Percentiles rank a stretch among this genome's conserved stretches.
Conservation (phyloP, 2,113 vertebrate species). For the Hippocampus guttulatus region DNA sequence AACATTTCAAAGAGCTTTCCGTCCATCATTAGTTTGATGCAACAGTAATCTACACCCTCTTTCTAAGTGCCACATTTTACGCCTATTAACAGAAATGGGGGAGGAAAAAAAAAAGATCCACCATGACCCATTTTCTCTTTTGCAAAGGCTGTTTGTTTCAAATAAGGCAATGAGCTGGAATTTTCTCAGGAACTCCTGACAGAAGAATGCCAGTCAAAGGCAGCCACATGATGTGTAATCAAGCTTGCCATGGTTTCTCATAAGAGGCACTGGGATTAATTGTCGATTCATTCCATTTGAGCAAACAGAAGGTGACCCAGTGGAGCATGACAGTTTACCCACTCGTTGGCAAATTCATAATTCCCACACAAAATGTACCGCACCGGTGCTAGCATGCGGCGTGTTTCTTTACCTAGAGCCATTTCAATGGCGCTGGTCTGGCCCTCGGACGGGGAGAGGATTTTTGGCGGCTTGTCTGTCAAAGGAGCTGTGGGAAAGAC, state of each 20-base stretch:
- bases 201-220: constrained; percentile 13
- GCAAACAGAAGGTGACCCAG: constrained; percentile 30
- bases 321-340: constrained; percentile 9
- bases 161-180: constrained; percentile 42
- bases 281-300: constrained; percentile 31
- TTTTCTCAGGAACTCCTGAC: constrained; percentile 38
- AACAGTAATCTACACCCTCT: constrained; percentile 35
- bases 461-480: constrained; percentile 96
- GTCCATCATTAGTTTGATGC: constrained; percentile 48
- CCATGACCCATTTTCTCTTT: constrained; percentile 61
- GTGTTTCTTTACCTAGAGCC: constrained; percentile 83
- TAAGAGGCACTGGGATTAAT: constrained; percentile 21
- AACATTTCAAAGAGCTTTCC: constrained; percentile 31
- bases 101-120: constrained; percentile 41
- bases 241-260: constrained; percentile 13
- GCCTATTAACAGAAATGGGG: constrained; percentile 35
- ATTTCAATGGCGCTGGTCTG: constrained; percentile 88
- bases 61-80: constrained; percentile 55
- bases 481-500: constrained; percentile 83
- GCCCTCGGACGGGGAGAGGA: constrained; percentile 87
- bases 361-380: neutral
- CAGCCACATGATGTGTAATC: constrained; percentile 5
- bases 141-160: constrained; percentile 50
- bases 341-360: neutral
- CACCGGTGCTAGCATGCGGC: neutral